Base-by-base conservation (phyloP, 23 tunicate species). In the Diplosoma virens region DNA sequence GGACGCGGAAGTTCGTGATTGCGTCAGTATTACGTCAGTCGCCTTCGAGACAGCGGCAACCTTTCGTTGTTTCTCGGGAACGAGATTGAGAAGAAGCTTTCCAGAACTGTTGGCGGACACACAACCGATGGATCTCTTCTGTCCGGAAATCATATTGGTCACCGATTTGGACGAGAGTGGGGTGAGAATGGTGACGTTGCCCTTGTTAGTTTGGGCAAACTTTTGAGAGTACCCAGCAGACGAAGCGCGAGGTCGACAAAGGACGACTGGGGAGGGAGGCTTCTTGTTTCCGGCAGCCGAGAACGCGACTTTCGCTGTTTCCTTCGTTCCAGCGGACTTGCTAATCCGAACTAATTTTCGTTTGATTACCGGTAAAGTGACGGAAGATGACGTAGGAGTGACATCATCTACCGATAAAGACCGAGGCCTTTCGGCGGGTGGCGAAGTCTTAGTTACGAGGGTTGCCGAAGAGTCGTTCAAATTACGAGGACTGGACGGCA, bases 51-150 rank as follows among this genome's bases (percentile, higher is more conserved):
- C 20, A 6, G 24, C 16, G 33, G 48, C 24, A 2, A 78, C 14
- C 47, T 78, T 78, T 64, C 67, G 65, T 65, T 65, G 48, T 41
- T 78, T 78, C 29, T 78, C 83, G 0, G 83, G 83, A 0, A 78
- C 63, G 5, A 78, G 64, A 45, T 61, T 78, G 4, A 64, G 36
- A 27, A 78, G 55, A 1, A 60, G 11, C 0, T 31, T 29, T 3
- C 47, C 36, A 47, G 20, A 21, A 17, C 55, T 23, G 1, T 73
- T 17, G 37, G 36, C 35, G 25, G 20, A 11, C 2, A 7, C 37
- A 2, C 33, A 61, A n/a, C 61, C 61, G 16, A 72, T 11, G 3
- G 46, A 14, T 5, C 59, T 34, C n/a, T 28, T 35, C 14, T 37
- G 74, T 4, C 52, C 52, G 52, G 27, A 17, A 5, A 61, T 4